Percentiles rank a stretch among this genome's conserved stretches.
These are phyloP conservation scores for Montipora sp. DNA, from an alignment of 64 coral and sea anemone species.

Conservation along the genomic window DNA sequence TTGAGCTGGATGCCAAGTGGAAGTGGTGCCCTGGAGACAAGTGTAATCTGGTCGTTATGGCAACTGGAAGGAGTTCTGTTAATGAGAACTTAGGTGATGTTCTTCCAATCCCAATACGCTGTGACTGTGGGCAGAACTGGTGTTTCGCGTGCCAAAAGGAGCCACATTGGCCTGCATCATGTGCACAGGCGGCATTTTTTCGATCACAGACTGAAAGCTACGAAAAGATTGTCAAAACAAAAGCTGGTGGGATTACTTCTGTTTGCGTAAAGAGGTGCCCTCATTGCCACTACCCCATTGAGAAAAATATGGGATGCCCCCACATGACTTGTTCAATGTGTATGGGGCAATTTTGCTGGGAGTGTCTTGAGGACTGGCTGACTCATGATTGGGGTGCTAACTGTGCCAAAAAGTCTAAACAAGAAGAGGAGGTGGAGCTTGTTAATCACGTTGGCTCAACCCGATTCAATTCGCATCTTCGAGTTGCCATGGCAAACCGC, in stretches of 20 bases:
- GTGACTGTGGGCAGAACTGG: slow-evolving; percentile 72
- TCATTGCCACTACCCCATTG: slow-evolving; percentile 66
- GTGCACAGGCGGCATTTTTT: slow-evolving; percentile 69
- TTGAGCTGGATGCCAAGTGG: slow-evolving; percentile 43
- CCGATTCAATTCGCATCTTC: slow-evolving; percentile 59
- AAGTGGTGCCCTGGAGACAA: slow-evolving; percentile 69
- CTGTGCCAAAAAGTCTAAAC: slow-evolving; percentile 3
- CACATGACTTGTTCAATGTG: slow-evolving; percentile 74
- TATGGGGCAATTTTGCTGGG: slow-evolving; percentile 68
- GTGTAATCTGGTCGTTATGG: slow-evolving; percentile 44
- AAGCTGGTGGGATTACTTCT: slow-evolving; percentile 65
- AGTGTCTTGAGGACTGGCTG: slow-evolving; percentile 53
- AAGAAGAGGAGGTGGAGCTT: slow-evolving; percentile 73
- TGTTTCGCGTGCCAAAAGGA: slow-evolving; percentile 85
- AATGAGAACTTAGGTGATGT: background rate
- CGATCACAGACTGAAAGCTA: slow-evolving; percentile 50
- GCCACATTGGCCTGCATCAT: slow-evolving; percentile 91
- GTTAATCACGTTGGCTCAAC: slow-evolving; percentile 45
- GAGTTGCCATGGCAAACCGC: slow-evolving; percentile 37
- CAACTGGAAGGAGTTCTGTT: background rate
- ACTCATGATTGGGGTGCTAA: background rate
- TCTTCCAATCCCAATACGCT: slow-evolving; percentile 64
- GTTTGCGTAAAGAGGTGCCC: slow-evolving; percentile 69
- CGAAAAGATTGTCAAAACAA: background rate
- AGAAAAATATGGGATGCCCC: slow-evolving; percentile 73